Evolutionary conservation across 2,113 vertebrate genomes (phyloP), one percentile per base, ranked within the genome.

Genomic region (Chauna torquata): DNA sequence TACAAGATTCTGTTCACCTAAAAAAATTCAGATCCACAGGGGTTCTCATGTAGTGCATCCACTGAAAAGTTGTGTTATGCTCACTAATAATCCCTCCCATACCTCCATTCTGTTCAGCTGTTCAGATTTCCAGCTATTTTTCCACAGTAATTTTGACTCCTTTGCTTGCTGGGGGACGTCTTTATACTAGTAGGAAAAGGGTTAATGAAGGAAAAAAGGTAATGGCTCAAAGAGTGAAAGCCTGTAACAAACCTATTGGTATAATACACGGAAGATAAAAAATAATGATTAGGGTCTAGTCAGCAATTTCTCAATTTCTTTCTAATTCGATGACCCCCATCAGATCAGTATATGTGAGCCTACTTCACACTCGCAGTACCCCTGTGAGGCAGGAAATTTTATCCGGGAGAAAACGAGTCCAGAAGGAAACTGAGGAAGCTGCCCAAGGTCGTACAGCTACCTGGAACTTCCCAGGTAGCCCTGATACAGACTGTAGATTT

Each of bases 281-380:
- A 64, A 72, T 34, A 69, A 32, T 2, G 30, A 25, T n/a, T 42
- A 27, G 11, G 5, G 9, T 58, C 47, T 34, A 25, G 15, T 44
- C 40, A 40, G 30, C 4, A 75, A 19, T 58, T 8, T 85, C 54
- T 78, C 9, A 3, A 27, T 47, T 88, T 82, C 3, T 55, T 61
- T 95, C 23, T 16, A 17, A 34, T 57, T 85, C 0, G 0, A 44
- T 36, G 17, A 55, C 27, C 12, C 10, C 32, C 20, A 9, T 55
- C 10, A 42, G 7, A 12, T 62, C 25, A 68, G 55, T 23, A 82
- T 58, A 68, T 44, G 16, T 27, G 70, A 88, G 20, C 6, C 47
- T 49, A 4, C 23, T 66, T 88, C 54, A 32, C 32, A n/a, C 15
- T 71, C 61, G 52, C 7, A 40, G 16, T 11, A 75, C 8, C 16